Evolutionary conservation across 64 coral and sea anemone genomes (phyloP), one percentile per base, ranked within the genome.

Genomic region (Hydrozoanthus tunicans): DNA sequence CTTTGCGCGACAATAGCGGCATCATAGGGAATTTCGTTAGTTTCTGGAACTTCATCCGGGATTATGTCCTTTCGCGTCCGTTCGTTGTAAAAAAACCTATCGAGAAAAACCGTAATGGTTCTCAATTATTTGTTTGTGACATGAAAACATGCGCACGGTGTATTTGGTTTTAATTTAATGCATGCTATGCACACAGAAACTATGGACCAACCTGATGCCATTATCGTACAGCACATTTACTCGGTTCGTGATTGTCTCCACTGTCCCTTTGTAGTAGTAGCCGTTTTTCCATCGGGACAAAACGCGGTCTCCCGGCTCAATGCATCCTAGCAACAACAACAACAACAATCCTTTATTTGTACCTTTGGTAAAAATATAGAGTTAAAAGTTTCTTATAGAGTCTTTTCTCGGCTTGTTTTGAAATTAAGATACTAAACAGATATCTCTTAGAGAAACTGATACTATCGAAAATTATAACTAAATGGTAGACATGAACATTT

Each of bases 221-320:
- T 84, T 96, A 64, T 96, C 95, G 77, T 94, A 96, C 24, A 96
- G 66, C 7, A 96, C 95, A 56, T 94, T 94, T 0, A 96, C 75
- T 84, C 74, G 70, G 77, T 96, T 96, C 3, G 95, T 96, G 24
- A 96, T 86, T 8, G 95, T 94, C 14, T 96, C 95, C 24, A 96
- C 86, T 4, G 89, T 90, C 53, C 95, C 95, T 68, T 96, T 96
- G 70, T 96, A 96, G 77, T 94, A 96, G 70, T 96, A 94, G 1
- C 95, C 95, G 81, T 96, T 96, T 77, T 96, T 96, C 95, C 95
- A 96, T 59, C 95, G 95, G 26, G 89, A 89, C 51, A 96, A 55
- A 5, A 96, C 95, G 73, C 95, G 93, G 11, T 83, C 62, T 1
- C 90, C 92, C 7, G 95, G 95, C 55, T 96, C 95, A 27, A 96